phyloP scores from a whole-genome alignment of 2,888 invertebrate species.

The Hecatera dysodea region DNA sequence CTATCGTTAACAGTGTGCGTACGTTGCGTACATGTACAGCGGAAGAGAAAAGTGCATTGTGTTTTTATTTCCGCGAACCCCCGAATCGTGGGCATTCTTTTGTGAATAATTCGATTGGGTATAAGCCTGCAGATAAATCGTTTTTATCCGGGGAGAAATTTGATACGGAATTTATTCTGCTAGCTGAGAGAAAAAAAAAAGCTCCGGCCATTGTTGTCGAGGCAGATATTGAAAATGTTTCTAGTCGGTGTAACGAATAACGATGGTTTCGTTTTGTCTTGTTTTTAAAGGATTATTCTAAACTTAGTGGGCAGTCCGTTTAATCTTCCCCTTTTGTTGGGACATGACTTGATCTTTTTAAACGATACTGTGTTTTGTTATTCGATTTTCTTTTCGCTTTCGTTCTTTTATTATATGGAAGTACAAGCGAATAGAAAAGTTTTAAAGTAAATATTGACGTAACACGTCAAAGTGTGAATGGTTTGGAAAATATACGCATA shows the following conservation, averaged over 20 bases:
- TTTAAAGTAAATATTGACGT: constrained; percentile 81
- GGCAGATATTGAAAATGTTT: constrained; percentile 87
- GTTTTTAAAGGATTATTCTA: constrained; percentile 81
- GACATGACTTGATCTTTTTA: constrained; percentile 75
- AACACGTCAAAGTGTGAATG: constrained; percentile 77
- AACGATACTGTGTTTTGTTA: constrained; percentile 66
- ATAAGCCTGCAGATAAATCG: constrained; percentile 73
- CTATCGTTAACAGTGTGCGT: constrained; percentile 83
- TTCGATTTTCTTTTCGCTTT: constrained; percentile 76
- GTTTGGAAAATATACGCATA: constrained; percentile 74
- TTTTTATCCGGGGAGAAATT: constrained; percentile 77
- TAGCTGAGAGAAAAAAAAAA: constrained; percentile 76
- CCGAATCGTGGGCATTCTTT: constrained; percentile 67
- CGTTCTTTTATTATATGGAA: constrained; percentile 65
- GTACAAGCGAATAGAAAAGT: constrained; percentile 74
- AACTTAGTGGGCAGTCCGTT: constrained; percentile 79
- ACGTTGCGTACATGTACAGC: constrained; percentile 76
- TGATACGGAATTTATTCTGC: constrained; percentile 79
- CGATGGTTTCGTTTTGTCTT: constrained; percentile 80
- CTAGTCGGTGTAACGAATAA: constrained; percentile 76
- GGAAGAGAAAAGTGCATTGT: constrained; percentile 85
- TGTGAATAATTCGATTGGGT: constrained; percentile 71
- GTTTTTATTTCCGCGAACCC: constrained; percentile 69
- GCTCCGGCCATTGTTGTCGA: constrained; percentile 80
- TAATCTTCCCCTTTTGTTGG: constrained; percentile 77